phyloP scores from a whole-genome alignment of 1,140 invertebrate species.

The Asobara japonica region DNA sequence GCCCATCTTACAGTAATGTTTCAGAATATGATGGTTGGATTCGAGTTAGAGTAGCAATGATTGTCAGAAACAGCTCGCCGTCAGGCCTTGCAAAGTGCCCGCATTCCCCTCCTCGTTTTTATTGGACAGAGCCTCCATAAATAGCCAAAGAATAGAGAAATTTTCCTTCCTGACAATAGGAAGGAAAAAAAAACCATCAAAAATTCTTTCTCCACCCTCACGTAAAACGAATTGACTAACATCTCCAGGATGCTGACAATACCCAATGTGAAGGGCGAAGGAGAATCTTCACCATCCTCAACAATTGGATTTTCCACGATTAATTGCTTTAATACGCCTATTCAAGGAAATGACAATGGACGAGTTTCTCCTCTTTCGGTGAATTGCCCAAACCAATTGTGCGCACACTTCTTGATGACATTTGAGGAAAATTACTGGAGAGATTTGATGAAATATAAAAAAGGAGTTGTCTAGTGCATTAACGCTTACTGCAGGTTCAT shows the following conservation, averaged over 20 bases:
- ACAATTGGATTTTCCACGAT: conserved; percentile 32
- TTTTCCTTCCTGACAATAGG: not conserved
- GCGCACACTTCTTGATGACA: not conserved
- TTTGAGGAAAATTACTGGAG: conserved; percentile 4
- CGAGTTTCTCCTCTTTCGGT: not conserved
- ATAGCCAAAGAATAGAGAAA: not conserved
- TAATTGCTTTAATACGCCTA: conserved; percentile 40
- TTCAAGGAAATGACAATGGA: conserved; percentile 28
- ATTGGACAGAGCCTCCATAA: too few relatives aligned
- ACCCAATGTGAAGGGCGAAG: not conserved
- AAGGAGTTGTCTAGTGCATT: not conserved
- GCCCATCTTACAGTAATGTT: not conserved
- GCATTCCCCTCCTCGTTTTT: too few relatives aligned
- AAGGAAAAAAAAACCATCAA: not conserved
- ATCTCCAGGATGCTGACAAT: conserved; percentile 22
- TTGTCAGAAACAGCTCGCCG: not conserved
- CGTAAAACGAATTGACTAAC: conserved; percentile 16
- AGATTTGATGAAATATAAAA: not conserved
- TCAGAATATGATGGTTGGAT: conserved; percentile 9
- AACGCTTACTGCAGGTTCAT: not conserved
- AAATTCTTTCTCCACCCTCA: not conserved
- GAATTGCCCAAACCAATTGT: conserved; percentile 15
- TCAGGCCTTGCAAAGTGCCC: too few relatives aligned
- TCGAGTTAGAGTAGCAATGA: conserved; percentile 9
- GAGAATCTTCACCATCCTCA: not conserved